These are phyloP conservation scores for Phaenicophaeus curvirostris DNA, from an alignment of 2,797 vertebrate species.

Conservation along the genomic window DNA sequence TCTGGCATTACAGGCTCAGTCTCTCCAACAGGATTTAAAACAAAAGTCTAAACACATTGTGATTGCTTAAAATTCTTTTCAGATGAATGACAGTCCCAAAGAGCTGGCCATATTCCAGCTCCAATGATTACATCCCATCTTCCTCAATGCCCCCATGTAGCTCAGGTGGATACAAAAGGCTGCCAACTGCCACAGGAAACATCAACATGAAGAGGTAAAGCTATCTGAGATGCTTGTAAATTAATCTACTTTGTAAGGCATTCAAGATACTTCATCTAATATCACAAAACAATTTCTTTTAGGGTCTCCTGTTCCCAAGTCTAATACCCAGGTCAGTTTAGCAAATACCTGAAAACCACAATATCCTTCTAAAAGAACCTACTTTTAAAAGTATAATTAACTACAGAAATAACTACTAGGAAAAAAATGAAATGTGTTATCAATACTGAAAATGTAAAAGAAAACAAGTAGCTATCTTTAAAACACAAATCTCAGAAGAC, in stretches of 20 bases:
- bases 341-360: not conserved
- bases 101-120: not conserved
- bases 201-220: fast-evolving
- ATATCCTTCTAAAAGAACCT: not conserved
- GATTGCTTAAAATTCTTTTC: not conserved
- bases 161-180: not conserved
- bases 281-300: not conserved
- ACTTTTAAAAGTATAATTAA: not conserved
- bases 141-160: fast-evolving
- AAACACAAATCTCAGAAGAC: not conserved
- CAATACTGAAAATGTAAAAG: not conserved
- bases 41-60: fast-evolving
- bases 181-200: not conserved
- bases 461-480: not conserved
- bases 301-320: not conserved
- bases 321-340: not conserved
- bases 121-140: not conserved
- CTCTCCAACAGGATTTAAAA: fast-evolving
- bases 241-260: not conserved
- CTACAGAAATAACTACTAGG: not conserved
- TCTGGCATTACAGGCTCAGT: not conserved
- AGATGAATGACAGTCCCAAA: not conserved
- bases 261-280: not conserved
- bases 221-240: not conserved
- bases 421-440: not conserved